Evolutionary conservation across 2,797 vertebrate genomes (phyloP), one percentile per base, ranked within the genome.

Genomic region (Myotis pilosus): DNA sequence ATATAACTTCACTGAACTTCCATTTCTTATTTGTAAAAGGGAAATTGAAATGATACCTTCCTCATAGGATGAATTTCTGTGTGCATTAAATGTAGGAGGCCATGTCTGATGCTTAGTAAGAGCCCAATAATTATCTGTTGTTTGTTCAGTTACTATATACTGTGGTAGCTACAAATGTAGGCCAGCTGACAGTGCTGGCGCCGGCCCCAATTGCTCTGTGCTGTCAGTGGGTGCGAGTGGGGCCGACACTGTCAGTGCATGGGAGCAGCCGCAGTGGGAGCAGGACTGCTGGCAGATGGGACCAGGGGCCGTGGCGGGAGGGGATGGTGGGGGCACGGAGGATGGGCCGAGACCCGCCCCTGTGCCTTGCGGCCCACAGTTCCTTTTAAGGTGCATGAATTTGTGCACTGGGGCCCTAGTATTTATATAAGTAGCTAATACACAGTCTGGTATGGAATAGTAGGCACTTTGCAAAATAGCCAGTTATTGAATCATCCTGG

Each of bases 11-110:
- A 36, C 17, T 25, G 41, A 86, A 30, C 38, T 87, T 94, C 36
- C 41, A 1, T 80, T 91, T 49, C 74, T 93, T 89, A n/a, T 75
- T 69, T 87, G 10, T 75, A 36, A 81, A 93, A 41, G 49, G 75
- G 25, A 25, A 82, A 83, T 51, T 79, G 82, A 86, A 94, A 88
- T 68, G 53, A 55, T 20, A 30, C 25, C 7, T 90, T 74, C 15
- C 75, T 41, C 13, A 28, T 1, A 15, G 55, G 28, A 8, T 64
- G 36, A 7, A 28, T 53, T 71, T 36, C 8, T 74, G 13, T 84
- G n/a, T 60, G 25, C 72, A 22, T 79, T 71, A 74, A 71, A 33
- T 79, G 28, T 25, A 17, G 13, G 8, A 76, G 66, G n/a, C 49
- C 60, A n/a, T 36, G 38, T 87, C 30, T 71, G n/a, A 22, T 74